A percentile compares a stretch with the other conserved stretches of the same genome.
Conservation (phyloP, 2,113 vertebrate species). For the Eulemur macaco region DNA sequence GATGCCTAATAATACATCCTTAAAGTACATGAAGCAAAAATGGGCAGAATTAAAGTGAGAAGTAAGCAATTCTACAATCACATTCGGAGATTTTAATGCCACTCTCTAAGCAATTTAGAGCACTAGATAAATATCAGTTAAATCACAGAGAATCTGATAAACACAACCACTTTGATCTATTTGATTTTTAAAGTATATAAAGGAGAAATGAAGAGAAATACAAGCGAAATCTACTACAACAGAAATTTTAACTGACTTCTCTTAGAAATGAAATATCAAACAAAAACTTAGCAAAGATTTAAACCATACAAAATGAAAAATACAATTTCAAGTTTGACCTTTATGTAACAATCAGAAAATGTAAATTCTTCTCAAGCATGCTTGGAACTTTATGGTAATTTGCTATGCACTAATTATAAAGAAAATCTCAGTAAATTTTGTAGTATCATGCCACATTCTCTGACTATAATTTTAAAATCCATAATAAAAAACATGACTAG, state of each 20-base stretch:
- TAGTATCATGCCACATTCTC: neutral
- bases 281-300: neutral
- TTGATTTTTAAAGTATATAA: neutral
- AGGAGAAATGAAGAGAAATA: conserved; percentile 3
- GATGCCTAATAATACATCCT: neutral
- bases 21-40: neutral
- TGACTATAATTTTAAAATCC: neutral
- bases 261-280: neutral
- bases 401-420: neutral
- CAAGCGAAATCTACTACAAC: neutral
- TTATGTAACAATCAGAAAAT: neutral
- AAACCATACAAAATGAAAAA: neutral
- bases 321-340: neutral
- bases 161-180: neutral
- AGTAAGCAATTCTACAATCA: neutral
- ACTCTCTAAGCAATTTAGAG: neutral
- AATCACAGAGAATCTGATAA: neutral
- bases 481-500: neutral
- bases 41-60: neutral
- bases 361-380: neutral
- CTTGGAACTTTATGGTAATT: neutral
- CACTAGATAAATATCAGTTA: neutral
- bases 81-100: neutral
- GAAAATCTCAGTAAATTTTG: conserved; percentile 17
- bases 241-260: neutral